Percentiles rank a stretch among this genome's conserved stretches.
phyloP scores from a whole-genome alignment of 2,113 vertebrate genomes.

The Physeter macrocephalus region DNA sequence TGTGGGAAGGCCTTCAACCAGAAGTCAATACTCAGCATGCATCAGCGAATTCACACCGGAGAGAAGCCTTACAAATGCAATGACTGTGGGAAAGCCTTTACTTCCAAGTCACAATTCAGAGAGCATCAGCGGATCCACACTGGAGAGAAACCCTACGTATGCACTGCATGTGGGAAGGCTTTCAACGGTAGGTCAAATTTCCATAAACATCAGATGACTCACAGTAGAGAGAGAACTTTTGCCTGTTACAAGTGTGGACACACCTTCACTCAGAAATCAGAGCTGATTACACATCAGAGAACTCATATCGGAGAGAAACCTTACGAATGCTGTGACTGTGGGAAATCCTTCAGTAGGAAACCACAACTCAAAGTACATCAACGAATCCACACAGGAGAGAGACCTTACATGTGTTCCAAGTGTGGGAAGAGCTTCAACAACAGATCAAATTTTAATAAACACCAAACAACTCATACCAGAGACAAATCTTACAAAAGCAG shows the following conservation, averaged over 20 bases:
- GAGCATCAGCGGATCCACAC: constrained; percentile 63
- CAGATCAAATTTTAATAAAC: background rate
- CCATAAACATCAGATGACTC: constrained; percentile 38
- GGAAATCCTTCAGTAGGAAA: constrained; percentile 41
- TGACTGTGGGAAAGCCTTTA: constrained; percentile 65
- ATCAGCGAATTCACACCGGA: constrained; percentile 65
- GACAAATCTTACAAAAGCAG: background rate
- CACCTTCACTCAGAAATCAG: constrained; percentile 12
- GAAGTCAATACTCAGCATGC: constrained; percentile 63
- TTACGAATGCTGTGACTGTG: constrained; percentile 4
- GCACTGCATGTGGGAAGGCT: constrained; percentile 30
- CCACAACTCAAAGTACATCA: constrained; percentile 30
- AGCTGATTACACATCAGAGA: constrained; percentile 22
- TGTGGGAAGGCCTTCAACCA: constrained; percentile 67
- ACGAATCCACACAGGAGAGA: constrained; percentile 13
- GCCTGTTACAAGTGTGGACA: constrained; percentile 3
- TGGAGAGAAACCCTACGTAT: constrained; percentile 41
- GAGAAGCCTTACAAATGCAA: constrained; percentile 66
- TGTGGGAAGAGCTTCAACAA: constrained; percentile 17
- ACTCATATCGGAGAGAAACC: constrained; percentile 34
- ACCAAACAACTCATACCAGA: background rate
- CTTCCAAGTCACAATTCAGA: constrained; percentile 51
- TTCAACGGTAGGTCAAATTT: constrained; percentile 46
- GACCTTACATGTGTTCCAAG: background rate
- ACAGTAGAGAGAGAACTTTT: constrained; percentile 20